Conservation (phyloP, 2,888 invertebrate genomes). For the Tiphia femorata region DNA sequence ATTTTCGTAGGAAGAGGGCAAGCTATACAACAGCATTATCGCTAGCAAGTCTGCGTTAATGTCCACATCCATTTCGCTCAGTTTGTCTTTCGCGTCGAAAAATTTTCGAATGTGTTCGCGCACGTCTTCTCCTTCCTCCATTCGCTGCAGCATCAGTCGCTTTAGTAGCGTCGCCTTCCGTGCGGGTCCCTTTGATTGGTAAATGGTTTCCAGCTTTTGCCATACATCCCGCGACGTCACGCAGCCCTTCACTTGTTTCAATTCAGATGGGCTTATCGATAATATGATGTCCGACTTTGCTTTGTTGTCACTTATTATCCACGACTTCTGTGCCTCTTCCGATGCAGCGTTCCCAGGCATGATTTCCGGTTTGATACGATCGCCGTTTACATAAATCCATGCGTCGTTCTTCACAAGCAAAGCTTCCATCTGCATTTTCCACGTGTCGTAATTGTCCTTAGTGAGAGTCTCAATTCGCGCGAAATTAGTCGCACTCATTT, state of each 20-base stretch:
- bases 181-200: slow-evolving; percentile 62
- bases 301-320: slow-evolving; percentile 30
- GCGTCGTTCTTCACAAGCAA: slow-evolving; percentile 36
- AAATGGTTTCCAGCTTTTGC: slow-evolving; percentile 57
- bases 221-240: slow-evolving; percentile 57
- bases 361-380: slow-evolving; percentile 9
- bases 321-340: slow-evolving; percentile 6
- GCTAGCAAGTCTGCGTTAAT: slow-evolving; percentile 20
- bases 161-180: slow-evolving; percentile 65
- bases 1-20: no score
- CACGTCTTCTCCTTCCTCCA: slow-evolving; percentile 55
- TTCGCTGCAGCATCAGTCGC: slow-evolving; percentile 54
- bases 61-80: slow-evolving; percentile 51
- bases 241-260: slow-evolving; percentile 42
- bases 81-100: slow-evolving; percentile 58
- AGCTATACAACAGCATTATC: slow-evolving; percentile 25
- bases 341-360: slow-evolving; percentile 8
- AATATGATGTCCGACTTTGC: slow-evolving; percentile 37
- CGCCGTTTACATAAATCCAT: slow-evolving; percentile 39
- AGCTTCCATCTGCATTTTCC: slow-evolving; percentile 37
- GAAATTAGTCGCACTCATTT: slow-evolving; percentile 4
- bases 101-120: slow-evolving; percentile 57
- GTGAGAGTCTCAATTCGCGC: slow-evolving; percentile 23
- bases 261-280: slow-evolving; percentile 29
- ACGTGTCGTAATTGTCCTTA: slow-evolving; percentile 35